Conservation (phyloP, 2,113 vertebrate genomes). For the Pheucticus melanocephalus region DNA sequence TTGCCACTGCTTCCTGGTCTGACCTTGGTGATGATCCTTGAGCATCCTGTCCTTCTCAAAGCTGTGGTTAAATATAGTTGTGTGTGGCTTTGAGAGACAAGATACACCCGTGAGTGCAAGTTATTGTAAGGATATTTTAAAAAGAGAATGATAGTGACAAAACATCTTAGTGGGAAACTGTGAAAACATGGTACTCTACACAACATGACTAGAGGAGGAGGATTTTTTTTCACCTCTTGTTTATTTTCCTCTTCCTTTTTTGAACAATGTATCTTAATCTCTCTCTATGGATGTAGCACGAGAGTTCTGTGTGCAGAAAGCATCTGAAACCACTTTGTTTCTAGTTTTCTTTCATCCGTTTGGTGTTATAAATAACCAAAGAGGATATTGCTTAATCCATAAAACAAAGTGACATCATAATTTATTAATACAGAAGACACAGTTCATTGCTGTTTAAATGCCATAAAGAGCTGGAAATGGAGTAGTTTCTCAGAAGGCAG, state of each 20-base stretch:
- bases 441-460: slow-evolving; percentile 47
- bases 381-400: slow-evolving; percentile 59
- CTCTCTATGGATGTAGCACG: neutral
- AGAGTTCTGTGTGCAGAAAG: slow-evolving; percentile 18
- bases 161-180: neutral
- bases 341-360: slow-evolving; percentile 3
- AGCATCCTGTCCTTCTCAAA: neutral
- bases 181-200: neutral
- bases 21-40: neutral
- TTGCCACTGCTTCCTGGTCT: neutral
- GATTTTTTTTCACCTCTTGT: neutral
- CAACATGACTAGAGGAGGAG: neutral
- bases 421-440: slow-evolving; percentile 59
- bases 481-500: slow-evolving; percentile 51
- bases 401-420: slow-evolving; percentile 58
- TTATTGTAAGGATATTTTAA: neutral
- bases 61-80: neutral
- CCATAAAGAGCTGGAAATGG: slow-evolving; percentile 41
- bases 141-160: neutral
- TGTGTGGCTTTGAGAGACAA: neutral
- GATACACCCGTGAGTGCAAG: neutral
- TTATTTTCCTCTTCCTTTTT: slow-evolving; percentile 8
- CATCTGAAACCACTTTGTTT: slow-evolving; percentile 42
- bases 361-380: slow-evolving; percentile 47
- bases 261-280: neutral